Evolutionary conservation across 2,113 vertebrate genomes (phyloP).

Genomic region (Serilophus lunatus): DNA sequence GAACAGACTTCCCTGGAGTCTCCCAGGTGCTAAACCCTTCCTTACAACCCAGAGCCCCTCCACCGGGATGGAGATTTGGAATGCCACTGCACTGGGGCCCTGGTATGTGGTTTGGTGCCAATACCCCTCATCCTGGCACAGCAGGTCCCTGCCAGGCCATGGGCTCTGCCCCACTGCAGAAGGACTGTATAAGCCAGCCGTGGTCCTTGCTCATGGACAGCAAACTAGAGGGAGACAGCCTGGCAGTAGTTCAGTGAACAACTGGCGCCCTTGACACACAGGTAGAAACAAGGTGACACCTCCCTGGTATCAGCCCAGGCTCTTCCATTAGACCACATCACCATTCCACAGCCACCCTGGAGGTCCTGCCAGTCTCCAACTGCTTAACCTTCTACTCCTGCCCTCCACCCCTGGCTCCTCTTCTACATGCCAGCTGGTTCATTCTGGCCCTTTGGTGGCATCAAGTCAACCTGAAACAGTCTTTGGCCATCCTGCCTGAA

Average conservation of each 20-base stretch:
- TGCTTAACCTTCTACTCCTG: background rate
- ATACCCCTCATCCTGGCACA: background rate
- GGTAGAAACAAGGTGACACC: background rate
- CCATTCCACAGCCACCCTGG: background rate
- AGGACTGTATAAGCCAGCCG: background rate
- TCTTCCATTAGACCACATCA: background rate
- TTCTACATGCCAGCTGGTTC: background rate
- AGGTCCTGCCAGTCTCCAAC: background rate
- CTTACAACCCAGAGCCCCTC: background rate
- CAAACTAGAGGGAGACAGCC: background rate
- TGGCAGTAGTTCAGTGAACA: background rate
- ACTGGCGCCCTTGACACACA: background rate
- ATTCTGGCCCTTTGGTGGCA: background rate
- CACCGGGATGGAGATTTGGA: background rate
- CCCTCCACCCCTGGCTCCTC: background rate
- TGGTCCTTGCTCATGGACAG: background rate
- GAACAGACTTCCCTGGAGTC: background rate
- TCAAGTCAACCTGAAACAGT: background rate
- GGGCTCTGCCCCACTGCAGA: background rate
- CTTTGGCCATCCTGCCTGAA: background rate
- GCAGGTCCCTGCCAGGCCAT: background rate
- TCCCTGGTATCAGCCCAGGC: background rate
- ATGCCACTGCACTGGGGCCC: fast-evolving
- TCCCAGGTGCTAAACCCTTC: background rate
- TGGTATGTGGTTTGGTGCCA: background rate